A percentile compares a stretch with the other conserved stretches of the same genome.
phyloP scores from a whole-genome alignment of 2,888 invertebrate genomes.

The Pseudococcus jackbeardsleyi region DNA sequence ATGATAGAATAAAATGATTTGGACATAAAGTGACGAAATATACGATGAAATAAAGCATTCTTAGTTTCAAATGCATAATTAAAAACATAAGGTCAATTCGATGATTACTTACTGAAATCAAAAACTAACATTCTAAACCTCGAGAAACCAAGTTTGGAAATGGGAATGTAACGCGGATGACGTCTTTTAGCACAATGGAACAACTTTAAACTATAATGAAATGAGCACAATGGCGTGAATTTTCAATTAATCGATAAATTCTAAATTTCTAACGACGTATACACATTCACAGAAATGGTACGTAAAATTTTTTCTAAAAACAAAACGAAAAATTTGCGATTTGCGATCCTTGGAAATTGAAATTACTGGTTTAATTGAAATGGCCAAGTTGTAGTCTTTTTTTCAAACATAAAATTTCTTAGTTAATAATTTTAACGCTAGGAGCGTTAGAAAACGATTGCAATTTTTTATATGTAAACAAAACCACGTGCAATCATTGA shows the following conservation, averaged over 20 bases:
- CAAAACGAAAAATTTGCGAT: slow-evolving; percentile 21
- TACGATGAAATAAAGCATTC: not conserved
- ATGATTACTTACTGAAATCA: slow-evolving; percentile 3
- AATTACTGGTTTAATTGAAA: not conserved
- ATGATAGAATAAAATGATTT: not conserved
- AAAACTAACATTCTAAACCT: slow-evolving; percentile 5
- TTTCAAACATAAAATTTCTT: not conserved
- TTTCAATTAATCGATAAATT: not conserved
- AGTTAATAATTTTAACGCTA: not conserved
- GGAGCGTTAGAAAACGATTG: not conserved
- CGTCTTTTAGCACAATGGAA: not conserved
- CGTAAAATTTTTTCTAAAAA: not conserved
- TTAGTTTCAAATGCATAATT: not conserved
- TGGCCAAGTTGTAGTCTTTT: not conserved
- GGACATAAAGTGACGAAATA: not conserved
- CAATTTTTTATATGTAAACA: not conserved
- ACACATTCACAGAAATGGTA: slow-evolving; percentile 10
- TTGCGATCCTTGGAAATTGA: not conserved
- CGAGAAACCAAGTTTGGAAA: not conserved
- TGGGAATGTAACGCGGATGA: not conserved
- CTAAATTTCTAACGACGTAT: slow-evolving; percentile 11
- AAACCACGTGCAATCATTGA: not conserved
- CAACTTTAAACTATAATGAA: not conserved
- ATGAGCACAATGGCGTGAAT: not conserved
- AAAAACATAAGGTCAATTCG: not conserved